These are phyloP conservation scores for Pholis gunnellus DNA, from an alignment of 2,113 vertebrate genomes.

Conservation along the genomic window DNA sequence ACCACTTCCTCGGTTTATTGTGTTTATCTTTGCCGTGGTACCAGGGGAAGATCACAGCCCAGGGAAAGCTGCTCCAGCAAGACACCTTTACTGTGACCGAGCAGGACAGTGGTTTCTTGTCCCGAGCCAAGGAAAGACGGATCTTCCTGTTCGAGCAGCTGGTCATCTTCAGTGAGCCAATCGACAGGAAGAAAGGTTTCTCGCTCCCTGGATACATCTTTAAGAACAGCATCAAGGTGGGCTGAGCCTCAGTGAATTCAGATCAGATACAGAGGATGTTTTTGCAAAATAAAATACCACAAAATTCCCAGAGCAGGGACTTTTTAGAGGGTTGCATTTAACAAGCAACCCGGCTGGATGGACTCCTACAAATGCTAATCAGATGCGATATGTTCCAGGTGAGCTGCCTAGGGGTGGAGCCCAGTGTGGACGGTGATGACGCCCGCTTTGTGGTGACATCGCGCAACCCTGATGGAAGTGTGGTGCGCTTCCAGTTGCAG, in stretches of 20 bases:
- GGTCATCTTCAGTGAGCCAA: constrained; percentile 92
- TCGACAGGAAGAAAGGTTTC: constrained; percentile 91
- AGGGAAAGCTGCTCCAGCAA: constrained; percentile 93
- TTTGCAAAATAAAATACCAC: constrained; percentile 4
- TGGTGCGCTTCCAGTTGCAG: constrained; percentile 87
- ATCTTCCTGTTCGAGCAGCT: constrained; percentile 96
- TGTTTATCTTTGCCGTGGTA: constrained; percentile 20
- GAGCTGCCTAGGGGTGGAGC: constrained; percentile 91
- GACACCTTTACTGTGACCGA: constrained; percentile 91
- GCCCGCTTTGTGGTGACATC: constrained; percentile 90
- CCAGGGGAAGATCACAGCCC: constrained; percentile 93
- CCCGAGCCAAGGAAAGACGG: constrained; percentile 89
- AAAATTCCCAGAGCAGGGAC: constrained; percentile 8
- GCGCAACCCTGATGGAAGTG: constrained; percentile 88
- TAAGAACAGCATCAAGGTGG: constrained; percentile 93
- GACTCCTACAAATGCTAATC: constrained; percentile 53
- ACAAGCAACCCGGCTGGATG: constrained; percentile 41
- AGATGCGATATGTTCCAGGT: constrained; percentile 83
- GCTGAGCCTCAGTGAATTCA: constrained; percentile 4
- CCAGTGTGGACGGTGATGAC: constrained; percentile 85
- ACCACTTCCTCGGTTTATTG: constrained; percentile 29
- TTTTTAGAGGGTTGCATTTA: constrained; percentile 39
- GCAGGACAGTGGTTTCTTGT: constrained; percentile 88
- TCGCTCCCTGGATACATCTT: constrained; percentile 89
- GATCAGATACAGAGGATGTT: neutral